A percentile compares a stretch with the other conserved stretches of the same genome.
Evolutionary conservation across 2,888 invertebrate genomes (phyloP).

Genomic region (Eupithecia exiguata): DNA sequence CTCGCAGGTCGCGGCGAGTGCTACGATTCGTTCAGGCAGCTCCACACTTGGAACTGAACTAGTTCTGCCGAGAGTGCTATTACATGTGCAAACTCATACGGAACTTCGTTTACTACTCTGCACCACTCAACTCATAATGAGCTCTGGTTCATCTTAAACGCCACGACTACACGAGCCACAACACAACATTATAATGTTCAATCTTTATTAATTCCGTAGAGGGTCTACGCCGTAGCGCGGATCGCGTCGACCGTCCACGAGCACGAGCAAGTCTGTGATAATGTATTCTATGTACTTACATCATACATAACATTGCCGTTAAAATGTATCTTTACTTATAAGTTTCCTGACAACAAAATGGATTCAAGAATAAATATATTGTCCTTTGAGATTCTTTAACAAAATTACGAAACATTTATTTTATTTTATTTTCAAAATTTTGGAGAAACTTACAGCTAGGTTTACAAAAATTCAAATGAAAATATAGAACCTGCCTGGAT

Average conservation of each 20-base stretch:
- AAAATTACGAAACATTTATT: not conserved
- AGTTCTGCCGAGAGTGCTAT: no score
- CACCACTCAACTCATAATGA: no score
- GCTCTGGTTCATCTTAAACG: not conserved
- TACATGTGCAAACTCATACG: no score
- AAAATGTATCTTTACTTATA: not conserved
- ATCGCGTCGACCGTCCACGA: not conserved
- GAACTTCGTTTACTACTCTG: no score
- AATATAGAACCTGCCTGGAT: no score
- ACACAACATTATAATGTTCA: no score
- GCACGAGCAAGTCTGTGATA: not conserved
- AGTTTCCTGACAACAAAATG: not conserved
- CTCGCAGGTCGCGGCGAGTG: not conserved
- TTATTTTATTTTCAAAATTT: no score
- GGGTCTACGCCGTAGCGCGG: not conserved
- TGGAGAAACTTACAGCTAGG: no score
- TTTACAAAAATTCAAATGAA: no score
- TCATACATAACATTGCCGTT: not conserved
- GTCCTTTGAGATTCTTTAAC: not conserved
- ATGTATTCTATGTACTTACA: no score
- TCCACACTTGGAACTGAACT: not conserved
- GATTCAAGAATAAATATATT: not conserved
- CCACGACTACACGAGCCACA: no score
- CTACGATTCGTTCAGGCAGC: not conserved
- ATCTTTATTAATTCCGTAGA: not conserved